Conservation (phyloP, 2,113 vertebrate genomes). For the Arvicanthis niloticus region DNA sequence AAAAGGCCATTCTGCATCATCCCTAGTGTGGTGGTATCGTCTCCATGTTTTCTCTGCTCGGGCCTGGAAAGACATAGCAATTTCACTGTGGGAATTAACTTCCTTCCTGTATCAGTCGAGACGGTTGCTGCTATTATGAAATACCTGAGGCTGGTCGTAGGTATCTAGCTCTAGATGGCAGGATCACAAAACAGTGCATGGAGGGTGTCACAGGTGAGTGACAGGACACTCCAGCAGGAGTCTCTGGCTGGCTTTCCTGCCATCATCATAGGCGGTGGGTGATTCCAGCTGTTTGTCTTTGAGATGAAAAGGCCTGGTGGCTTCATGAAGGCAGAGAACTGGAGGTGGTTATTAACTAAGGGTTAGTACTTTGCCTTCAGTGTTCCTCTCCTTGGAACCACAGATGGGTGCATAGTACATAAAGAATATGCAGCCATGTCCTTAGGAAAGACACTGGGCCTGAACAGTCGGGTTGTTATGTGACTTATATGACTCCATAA, state of each 20-base stretch:
- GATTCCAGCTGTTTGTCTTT: neutral
- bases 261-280: neutral
- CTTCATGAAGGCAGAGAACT: neutral
- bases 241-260: neutral
- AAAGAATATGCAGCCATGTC: neutral
- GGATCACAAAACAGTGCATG: too few species aligned
- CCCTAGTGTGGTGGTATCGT: too few species aligned
- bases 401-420: rapidly evolving
- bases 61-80: neutral
- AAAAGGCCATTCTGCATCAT: too few species aligned
- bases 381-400: neutral
- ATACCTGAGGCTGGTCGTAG: neutral
- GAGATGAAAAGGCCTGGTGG: neutral
- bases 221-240: neutral
- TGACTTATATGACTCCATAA: neutral
- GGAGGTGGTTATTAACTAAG: neutral
- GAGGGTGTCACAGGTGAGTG: neutral
- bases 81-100: neutral
- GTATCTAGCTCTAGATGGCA: neutral
- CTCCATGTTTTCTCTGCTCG: neutral
- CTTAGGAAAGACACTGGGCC: neutral
- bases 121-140: neutral
- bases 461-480: neutral
- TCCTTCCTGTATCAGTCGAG: neutral
- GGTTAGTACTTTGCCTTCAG: neutral